Conservation (phyloP, 2,888 invertebrate species). For the Acleris sparsana region DNA sequence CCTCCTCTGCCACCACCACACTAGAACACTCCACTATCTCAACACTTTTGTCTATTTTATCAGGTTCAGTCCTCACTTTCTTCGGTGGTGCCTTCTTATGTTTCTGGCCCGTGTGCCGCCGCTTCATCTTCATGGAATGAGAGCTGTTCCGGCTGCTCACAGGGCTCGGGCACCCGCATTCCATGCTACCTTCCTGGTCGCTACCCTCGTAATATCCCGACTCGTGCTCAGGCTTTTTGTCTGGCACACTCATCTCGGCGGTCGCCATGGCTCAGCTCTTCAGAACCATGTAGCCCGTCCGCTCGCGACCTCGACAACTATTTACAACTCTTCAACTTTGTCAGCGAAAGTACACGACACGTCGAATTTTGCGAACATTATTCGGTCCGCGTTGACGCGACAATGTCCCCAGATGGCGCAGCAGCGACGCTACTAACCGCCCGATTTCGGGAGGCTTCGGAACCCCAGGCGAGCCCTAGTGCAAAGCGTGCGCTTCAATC, state of each 20-base stretch:
- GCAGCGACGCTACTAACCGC: conserved; percentile 50
- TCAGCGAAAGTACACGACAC: conserved; percentile 76
- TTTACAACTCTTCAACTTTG: conserved; percentile 55
- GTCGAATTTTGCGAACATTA: conserved; percentile 66
- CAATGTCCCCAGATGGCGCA: conserved; percentile 70
- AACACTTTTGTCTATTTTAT: conserved; percentile 65
- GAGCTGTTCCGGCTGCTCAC: conserved; percentile 77
- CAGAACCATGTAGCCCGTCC: conserved; percentile 67
- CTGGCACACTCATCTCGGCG: conserved; percentile 84
- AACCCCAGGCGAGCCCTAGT: conserved; percentile 44
- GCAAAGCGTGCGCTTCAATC: conserved; percentile 50
- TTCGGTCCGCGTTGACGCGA: conserved; percentile 60
- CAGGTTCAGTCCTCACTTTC: conserved; percentile 62
- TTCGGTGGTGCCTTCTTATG: conserved; percentile 67
- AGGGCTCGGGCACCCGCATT: conserved; percentile 77
- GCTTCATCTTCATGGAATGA: conserved; percentile 69
- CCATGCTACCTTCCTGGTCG: conserved; percentile 85
- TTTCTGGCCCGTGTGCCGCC: conserved; percentile 68
- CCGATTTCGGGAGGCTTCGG: conserved; percentile 54
- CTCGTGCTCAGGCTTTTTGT: conserved; percentile 89
- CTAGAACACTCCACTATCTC: conserved; percentile 68
- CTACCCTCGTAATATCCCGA: conserved; percentile 93
- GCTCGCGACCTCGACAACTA: conserved; percentile 42
- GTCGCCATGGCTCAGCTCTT: conserved; percentile 77
- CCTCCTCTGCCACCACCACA: conserved; percentile 56